phyloP scores from a whole-genome alignment of 2,888 invertebrate species.

The Oligia latruncula region DNA sequence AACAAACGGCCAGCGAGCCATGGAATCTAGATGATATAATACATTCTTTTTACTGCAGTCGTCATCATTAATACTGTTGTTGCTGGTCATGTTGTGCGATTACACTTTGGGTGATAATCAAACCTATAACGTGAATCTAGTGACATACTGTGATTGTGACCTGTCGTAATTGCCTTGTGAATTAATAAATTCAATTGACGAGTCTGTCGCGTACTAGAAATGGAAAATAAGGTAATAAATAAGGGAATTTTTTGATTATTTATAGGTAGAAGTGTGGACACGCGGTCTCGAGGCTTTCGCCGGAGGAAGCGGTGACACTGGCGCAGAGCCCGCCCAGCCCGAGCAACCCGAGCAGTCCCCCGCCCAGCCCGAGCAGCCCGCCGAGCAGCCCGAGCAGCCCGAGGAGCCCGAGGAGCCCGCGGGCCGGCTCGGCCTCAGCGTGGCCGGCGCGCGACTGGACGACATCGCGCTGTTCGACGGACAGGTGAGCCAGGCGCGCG shows the following conservation, averaged over 20 bases:
- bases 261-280: slow-evolving; percentile 76
- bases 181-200: background rate
- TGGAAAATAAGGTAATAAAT: background rate
- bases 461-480: slow-evolving; percentile 42
- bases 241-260: background rate
- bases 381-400: slow-evolving; percentile 66
- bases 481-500: slow-evolving; percentile 41
- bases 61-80: too few species aligned
- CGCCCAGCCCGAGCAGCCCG: slow-evolving; percentile 54
- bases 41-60: too few species aligned
- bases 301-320: slow-evolving; percentile 42
- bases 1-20: background rate
- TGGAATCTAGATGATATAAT: background rate
- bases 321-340: slow-evolving; percentile 20
- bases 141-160: too few species aligned
- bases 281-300: slow-evolving; percentile 73
- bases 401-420: slow-evolving; percentile 69
- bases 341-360: background rate
- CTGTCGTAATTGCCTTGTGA: too few species aligned
- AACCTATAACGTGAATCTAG: too few species aligned
- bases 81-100: too few species aligned
- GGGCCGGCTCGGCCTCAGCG: slow-evolving; percentile 75
- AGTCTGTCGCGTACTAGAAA: background rate
- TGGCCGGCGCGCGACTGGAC: slow-evolving; percentile 74
- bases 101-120: too few species aligned